Base-by-base conservation (phyloP, 2,888 invertebrate species). In the Pachliopta kotzebuea region DNA sequence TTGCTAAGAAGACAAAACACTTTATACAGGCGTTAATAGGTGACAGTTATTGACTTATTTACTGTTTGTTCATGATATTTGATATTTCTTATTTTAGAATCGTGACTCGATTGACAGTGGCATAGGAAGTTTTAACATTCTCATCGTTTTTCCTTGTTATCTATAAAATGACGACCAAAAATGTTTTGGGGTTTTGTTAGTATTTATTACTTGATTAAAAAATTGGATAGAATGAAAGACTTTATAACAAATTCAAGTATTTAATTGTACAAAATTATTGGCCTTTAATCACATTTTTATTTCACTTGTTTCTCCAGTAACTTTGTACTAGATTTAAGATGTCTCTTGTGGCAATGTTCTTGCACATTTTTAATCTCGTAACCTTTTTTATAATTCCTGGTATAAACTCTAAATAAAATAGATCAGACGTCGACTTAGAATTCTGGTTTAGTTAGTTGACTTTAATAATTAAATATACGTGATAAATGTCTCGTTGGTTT, bases 1-100 rank as follows among this genome's bases (percentile, higher is more conserved):
- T 66, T 64, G 83, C 83, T 86, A 86, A 86, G 80, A 79, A 85
- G 84, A 85, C 85, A 83, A 81, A 81, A 85, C 75, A 81, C 72
- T 80, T 73, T 71, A 77, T 74, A 75, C 64, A 72, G 70, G 79
- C 77, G 85, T 71, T 81, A 81, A 85, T 78, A 79, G 76, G 67
- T 45, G 66, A 78, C 76, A 78, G 85, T 84, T 83, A 83, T 75
- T 72, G 76, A 70, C 75, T 63, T 65, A 62, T 65, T 45, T 57
- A 54, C 45, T 66, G 66, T 69, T 63, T 69, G 57, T 37, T 53
- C 53, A 60, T 53, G 60, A 54, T 59, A 65, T 67, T 68, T 62
- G 58, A 52, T 42, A 57, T 56, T 50, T 67, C 58, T 63, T 67
- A 58, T 70, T 67, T 64, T 63, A 62, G 57, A 37, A 61, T 64